Percentiles rank a stretch among this genome's conserved stretches.
These are phyloP conservation scores for Dolichallabes microphthalmus DNA, from an alignment of 2,113 vertebrate species.

Conservation along the genomic window DNA sequence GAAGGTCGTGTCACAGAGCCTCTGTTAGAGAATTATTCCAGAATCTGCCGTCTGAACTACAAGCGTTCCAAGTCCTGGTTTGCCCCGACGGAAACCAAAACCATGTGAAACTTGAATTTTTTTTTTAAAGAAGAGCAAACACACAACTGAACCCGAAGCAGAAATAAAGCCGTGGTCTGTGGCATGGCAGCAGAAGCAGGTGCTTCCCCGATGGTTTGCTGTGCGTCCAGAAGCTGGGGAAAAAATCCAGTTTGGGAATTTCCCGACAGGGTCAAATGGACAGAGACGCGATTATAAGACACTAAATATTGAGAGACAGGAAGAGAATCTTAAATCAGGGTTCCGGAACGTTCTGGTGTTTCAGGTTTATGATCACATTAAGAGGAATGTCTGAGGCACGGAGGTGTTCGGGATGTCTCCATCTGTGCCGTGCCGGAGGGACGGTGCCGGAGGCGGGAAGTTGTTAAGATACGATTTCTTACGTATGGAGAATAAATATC, in stretches of 20 bases:
- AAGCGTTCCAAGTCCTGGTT: neutral
- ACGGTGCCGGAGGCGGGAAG: neutral
- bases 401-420: neutral
- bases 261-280: neutral
- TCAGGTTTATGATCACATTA: neutral
- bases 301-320: neutral
- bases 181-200: conserved; percentile 8
- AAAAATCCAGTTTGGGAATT: conserved; percentile 8
- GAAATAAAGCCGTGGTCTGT: neutral
- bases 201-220: neutral
- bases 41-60: neutral
- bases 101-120: conserved; percentile 11
- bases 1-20: neutral
- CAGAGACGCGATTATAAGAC: neutral
- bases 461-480: neutral
- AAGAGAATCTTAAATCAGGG: neutral
- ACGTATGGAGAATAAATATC: neutral
- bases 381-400: neutral
- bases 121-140: neutral
- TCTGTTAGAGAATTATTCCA: no score
- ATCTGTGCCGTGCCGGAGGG: neutral
- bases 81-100: conserved; percentile 8
- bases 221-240: neutral
- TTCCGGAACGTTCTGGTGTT: neutral
- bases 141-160: conserved; percentile 6